Conservation (phyloP, 2,888 invertebrate species). For the Teinopalpus imperialis region DNA sequence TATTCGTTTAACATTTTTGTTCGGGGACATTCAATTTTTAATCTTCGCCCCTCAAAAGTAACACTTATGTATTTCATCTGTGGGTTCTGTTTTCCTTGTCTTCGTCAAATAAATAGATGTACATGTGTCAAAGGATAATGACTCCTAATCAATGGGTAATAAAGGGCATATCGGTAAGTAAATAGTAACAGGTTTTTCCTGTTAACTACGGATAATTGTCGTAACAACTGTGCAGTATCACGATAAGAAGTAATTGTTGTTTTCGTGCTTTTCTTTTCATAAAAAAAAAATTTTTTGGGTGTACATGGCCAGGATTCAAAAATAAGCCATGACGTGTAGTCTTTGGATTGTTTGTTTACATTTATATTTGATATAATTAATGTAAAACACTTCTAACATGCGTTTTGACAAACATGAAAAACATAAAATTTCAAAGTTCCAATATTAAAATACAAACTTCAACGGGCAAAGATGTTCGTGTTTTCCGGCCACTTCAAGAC, state of each 20-base stretch:
- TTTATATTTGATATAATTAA: no score
- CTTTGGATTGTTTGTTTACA: no score
- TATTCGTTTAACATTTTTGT: conserved; percentile 12
- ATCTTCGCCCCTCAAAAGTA: not conserved
- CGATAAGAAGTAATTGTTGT: conserved; percentile 20
- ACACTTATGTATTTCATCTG: not conserved
- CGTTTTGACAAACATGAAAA: no score
- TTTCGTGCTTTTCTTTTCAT: conserved; percentile 14
- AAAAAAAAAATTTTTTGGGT: conserved; percentile 3
- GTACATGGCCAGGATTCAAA: no score
- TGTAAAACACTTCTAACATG: no score
- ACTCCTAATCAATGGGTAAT: conserved; percentile 11
- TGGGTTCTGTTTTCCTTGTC: conserved; percentile 2
- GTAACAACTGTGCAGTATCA: conserved; percentile 12
- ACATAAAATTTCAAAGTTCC: no score
- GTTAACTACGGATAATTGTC: conserved; percentile 23
- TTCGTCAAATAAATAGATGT: not conserved
- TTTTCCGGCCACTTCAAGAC: conserved; percentile 5
- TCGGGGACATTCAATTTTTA: conserved; percentile 4
- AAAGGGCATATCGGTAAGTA: conserved; percentile 12
- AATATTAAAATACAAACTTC: no score
- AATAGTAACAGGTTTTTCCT: conserved; percentile 19
- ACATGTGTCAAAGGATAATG: conserved; percentile 12
- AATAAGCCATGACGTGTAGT: no score
- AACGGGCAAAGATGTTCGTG: no score